phyloP scores from a whole-genome alignment of 1,140 invertebrate genomes.

The Caenorhabditis remanei region DNA sequence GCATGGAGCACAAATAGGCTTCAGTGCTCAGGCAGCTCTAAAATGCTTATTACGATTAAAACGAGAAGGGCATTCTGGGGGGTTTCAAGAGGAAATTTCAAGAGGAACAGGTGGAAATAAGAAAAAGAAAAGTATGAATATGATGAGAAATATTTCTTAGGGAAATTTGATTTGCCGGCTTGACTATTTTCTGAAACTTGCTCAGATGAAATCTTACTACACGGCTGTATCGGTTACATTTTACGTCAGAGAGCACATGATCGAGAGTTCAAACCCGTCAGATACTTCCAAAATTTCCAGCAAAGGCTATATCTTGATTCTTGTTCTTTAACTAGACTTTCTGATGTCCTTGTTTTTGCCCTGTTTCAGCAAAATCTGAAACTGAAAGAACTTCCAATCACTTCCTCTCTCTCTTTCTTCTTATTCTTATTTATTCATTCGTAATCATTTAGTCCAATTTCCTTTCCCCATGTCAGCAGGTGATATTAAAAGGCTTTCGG shows the following conservation, averaged over 20 bases:
- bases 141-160: too few species aligned
- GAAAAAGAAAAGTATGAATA: neutral
- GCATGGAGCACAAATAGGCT: neutral
- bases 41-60: conserved; percentile 30
- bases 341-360: too few species aligned
- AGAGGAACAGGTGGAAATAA: neutral
- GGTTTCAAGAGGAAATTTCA: neutral
- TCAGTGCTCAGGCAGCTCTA: neutral
- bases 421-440: neutral
- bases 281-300: too few species aligned
- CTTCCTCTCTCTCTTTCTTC: neutral
- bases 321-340: too few species aligned
- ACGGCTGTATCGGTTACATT: too few species aligned
- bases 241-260: too few species aligned
- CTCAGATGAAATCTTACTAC: too few species aligned
- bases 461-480: neutral
- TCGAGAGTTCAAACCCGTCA: too few species aligned
- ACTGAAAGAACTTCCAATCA: neutral
- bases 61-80: neutral
- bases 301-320: too few species aligned
- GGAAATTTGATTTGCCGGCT: too few species aligned
- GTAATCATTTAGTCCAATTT: conserved; percentile 3
- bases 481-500: conserved; percentile 9
- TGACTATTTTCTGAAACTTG: too few species aligned
- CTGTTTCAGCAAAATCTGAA: too few species aligned